These are phyloP conservation scores for Acanthosepion esculentum DNA, from an alignment of 2,888 invertebrate genomes.

Conservation along the genomic window DNA sequence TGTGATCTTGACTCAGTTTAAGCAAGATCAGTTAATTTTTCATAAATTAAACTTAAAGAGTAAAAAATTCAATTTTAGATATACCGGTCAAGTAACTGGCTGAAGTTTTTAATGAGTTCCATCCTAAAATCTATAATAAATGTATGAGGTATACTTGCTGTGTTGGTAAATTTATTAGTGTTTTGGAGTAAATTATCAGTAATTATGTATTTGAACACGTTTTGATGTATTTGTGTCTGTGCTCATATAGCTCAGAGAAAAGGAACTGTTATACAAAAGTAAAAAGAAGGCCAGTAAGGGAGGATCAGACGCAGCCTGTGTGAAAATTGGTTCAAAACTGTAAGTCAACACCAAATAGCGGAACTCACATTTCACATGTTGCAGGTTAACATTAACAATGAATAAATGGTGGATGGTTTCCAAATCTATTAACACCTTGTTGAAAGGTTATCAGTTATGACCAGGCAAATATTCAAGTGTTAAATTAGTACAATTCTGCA, in stretches of 20 bases:
- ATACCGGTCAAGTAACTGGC: background rate
- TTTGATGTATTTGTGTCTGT: background rate
- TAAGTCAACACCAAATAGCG: background rate
- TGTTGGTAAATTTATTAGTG: background rate
- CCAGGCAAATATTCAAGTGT: conserved; percentile 8
- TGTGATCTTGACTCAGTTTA: background rate
- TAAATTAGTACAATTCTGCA: background rate
- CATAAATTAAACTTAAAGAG: background rate
- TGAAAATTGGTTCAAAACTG: conserved; percentile 4
- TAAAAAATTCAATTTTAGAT: background rate
- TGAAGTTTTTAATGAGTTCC: background rate
- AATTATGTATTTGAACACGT: background rate
- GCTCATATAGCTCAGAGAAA: background rate
- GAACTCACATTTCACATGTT: background rate
- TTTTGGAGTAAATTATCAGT: background rate
- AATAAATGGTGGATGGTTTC: background rate
- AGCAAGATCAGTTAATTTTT: background rate
- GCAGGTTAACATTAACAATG: conserved; percentile 17
- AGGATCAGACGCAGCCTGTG: background rate
- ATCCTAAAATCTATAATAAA: background rate
- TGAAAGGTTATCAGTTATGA: background rate
- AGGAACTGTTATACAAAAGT: background rate
- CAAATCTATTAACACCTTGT: background rate
- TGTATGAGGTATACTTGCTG: background rate
- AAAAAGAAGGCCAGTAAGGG: background rate